These are phyloP conservation scores for Otocyon megalotis DNA, from an alignment of 2,113 vertebrate genomes.

Conservation along the genomic window DNA sequence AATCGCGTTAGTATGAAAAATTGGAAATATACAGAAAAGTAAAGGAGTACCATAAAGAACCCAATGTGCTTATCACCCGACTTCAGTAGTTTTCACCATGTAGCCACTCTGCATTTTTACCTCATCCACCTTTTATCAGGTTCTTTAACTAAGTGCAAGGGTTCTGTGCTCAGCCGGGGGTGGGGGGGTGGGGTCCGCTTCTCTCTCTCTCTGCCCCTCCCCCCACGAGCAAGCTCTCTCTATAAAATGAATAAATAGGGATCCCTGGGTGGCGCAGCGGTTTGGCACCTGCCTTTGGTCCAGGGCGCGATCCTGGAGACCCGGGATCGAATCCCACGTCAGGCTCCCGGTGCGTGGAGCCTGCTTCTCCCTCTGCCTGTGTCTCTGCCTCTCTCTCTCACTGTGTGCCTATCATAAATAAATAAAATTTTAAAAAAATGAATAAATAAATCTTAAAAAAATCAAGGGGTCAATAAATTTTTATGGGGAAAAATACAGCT, in stretches of 20 bases:
- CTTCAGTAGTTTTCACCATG: slow-evolving; percentile 29
- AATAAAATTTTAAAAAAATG: too few species aligned
- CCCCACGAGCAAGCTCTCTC: too few species aligned
- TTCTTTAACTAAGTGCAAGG: not conserved
- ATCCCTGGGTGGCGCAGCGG: too few species aligned
- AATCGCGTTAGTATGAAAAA: slow-evolving; percentile 15
- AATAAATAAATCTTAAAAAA: not conserved
- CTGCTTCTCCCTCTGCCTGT: too few species aligned
- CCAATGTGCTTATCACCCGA: not conserved
- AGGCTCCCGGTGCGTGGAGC: too few species aligned
- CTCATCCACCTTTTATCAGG: not conserved
- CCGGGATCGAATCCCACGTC: too few species aligned
- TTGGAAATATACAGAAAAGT: slow-evolving; percentile 36
- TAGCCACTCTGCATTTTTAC: slow-evolving; percentile 11
- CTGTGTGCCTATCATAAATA: too few species aligned
- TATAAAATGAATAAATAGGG: not conserved
- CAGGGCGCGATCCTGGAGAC: too few species aligned
- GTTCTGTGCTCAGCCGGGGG: not conserved
- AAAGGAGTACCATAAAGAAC: not conserved
- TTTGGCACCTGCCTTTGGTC: too few species aligned
- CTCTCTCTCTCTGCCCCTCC: not conserved
- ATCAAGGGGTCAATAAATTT: not conserved
- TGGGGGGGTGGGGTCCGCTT: not conserved
- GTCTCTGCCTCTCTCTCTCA: too few species aligned
- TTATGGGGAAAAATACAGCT: slow-evolving; percentile 14